Base-by-base conservation (phyloP, 1,140 invertebrate genomes). In the Bombus terrestris region DNA sequence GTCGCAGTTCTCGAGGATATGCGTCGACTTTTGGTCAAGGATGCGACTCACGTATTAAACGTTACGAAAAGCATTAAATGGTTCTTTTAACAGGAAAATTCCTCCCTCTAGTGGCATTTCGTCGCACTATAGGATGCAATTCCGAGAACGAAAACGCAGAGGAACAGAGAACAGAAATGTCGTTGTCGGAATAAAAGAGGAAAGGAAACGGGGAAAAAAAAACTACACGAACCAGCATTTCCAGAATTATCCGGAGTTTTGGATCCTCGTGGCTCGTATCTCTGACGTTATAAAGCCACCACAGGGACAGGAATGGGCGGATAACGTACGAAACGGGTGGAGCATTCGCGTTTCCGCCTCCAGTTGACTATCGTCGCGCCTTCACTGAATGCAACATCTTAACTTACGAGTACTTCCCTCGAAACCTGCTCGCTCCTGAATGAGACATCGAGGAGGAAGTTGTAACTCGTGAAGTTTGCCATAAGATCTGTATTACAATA, bases 21-120 rank as follows among this genome's bases (percentile, higher is more conserved):
- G 10, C 37, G 0, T 66, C 18, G 39, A 5, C 43, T 43, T 85
- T 57, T 3, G 43, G 35, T 28, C 71, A 25, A 22, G n/a, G 32
- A 89, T 75, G 80, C 83, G 18, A 47, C 57, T 90, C 89, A 78
- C 83, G 88, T 89, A 89, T 35, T n/a, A 35, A 64, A 85, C 82
- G 66, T 90, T 88, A 73, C 62, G 79, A 25, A 73, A 80, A 89
- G 86, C 76, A 72, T 89, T 82, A 89, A 59, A 32, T 53, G 35
- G 28, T 71, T 47, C 47, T 71, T 62, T 28, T 64, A 57, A 69
- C 64, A 28, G 35, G 62, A 85, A 66, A 43, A 39, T 74, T 82
- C 68, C 73, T 62, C 74, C 35, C 83, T 41, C 77, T 28, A 74
- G 69, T 39, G 59, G 37, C 32, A 47, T 35, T 43, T 53, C 59